phyloP scores from a whole-genome alignment of 2,113 vertebrate genomes.

The Rallus limicola region DNA sequence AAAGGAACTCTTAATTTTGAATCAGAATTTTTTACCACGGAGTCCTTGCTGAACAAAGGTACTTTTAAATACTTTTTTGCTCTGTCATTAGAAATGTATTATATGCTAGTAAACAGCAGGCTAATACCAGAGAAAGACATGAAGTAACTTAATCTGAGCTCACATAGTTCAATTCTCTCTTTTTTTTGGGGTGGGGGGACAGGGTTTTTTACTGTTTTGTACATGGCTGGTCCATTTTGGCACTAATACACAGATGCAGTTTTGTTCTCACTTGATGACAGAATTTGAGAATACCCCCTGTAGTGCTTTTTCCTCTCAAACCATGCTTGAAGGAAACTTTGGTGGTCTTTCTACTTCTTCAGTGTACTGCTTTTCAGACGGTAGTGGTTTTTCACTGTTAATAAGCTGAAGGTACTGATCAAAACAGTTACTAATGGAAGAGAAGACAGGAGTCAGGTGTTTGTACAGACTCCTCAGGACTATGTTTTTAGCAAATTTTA shows the following conservation, averaged over 20 bases:
- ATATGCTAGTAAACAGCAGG: not conserved
- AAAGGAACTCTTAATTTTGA: not conserved
- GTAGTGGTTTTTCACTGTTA: not conserved
- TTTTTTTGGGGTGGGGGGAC: not conserved
- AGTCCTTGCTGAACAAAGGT: not conserved
- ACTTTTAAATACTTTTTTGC: not conserved
- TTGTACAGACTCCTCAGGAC: not conserved
- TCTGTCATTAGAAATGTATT: not conserved
- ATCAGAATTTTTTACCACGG: not conserved
- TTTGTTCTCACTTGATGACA: not conserved
- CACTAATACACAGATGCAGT: not conserved
- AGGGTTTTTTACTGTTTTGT: not conserved
- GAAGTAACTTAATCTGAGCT: not conserved
- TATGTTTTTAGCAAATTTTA: not conserved
- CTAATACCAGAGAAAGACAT: not conserved
- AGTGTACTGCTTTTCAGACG: not conserved
- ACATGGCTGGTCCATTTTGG: not conserved
- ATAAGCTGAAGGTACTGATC: not conserved
- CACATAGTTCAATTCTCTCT: not conserved
- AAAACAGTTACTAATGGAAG: not conserved
- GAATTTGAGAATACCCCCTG: not conserved
- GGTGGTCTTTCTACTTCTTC: not conserved
- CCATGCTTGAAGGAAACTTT: not conserved
- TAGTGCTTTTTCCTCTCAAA: not conserved
- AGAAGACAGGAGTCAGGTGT: not conserved